Percentiles rank a stretch among this genome's conserved stretches.
These are phyloP conservation scores for Aurelia sp. DNA, from an alignment of 30 jellyfish, hydroid and myxozoan species.

Conservation along the genomic window DNA sequence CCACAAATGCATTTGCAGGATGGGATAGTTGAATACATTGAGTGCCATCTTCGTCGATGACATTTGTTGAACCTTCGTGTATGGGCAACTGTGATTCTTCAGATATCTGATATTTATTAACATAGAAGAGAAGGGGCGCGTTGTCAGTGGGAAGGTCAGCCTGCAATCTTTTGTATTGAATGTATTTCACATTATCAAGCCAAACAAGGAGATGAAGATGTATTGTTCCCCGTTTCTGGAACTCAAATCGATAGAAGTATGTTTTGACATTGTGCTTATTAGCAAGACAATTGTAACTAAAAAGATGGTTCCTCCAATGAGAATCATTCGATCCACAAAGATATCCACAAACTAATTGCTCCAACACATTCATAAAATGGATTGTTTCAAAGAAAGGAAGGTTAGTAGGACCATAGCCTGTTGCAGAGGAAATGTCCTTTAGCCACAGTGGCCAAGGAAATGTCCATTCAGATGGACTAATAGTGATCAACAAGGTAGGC, in stretches of 20 bases:
- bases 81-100: background rate
- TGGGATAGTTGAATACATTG: background rate
- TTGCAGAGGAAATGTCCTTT: background rate
- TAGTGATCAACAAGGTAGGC: conserved; percentile 30
- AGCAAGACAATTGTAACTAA: background rate
- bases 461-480: conserved; percentile 16
- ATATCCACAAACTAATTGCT: conserved; percentile 48
- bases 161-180: background rate
- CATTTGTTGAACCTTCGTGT: background rate
- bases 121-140: background rate
- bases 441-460: conserved; percentile 56
- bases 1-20: background rate
- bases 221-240: conserved; percentile 31
- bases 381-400: conserved; percentile 19
- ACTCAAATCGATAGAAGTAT: conserved; percentile 42
- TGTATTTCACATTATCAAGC: conserved; percentile 13
- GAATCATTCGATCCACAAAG: conserved; percentile 32
- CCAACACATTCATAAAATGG: conserved; percentile 21
- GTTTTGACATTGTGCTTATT: background rate
- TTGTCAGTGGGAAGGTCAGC: background rate
- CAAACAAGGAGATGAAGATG: conserved; percentile 50
- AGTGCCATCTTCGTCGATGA: background rate
- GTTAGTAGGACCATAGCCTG: conserved; percentile 4
- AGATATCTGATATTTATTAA: background rate
- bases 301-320: conserved; percentile 25